These are phyloP conservation scores for Drosophila tanythrix DNA, from an alignment of 2,888 invertebrate genomes.

Conservation along the genomic window DNA sequence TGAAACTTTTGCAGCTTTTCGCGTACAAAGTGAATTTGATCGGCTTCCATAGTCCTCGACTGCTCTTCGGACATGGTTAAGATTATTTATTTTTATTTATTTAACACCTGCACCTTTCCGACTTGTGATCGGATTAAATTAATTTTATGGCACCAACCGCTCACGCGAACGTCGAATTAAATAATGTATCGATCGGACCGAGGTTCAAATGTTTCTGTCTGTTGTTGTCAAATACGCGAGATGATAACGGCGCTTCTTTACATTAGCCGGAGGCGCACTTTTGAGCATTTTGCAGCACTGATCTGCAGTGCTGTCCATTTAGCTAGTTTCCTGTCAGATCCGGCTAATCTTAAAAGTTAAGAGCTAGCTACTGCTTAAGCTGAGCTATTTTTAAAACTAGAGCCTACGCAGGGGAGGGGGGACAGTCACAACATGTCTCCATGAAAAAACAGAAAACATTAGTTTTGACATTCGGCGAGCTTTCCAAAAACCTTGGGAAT, in stretches of 20 bases:
- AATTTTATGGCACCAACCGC: conserved; percentile 29
- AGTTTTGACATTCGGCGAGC: background rate
- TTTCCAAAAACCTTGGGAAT: too few relatives aligned
- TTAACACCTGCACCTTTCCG: conserved; percentile 1
- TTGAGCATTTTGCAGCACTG: background rate
- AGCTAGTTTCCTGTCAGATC: background rate
- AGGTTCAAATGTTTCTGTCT: conserved; percentile 29
- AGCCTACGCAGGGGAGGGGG: background rate
- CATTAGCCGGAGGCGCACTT: conserved; percentile 24
- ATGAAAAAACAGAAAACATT: background rate
- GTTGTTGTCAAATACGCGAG: conserved; percentile 29
- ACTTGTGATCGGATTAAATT: background rate
- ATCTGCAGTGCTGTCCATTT: background rate
- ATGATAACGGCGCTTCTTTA: conserved; percentile 51
- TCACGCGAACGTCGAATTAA: conserved; percentile 34
- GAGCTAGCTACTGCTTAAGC: background rate
- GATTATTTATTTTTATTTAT: background rate
- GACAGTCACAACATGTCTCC: background rate
- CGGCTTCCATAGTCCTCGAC: conserved; percentile 7
- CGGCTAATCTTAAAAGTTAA: background rate
- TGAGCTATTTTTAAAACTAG: background rate
- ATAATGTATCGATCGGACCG: conserved; percentile 43
- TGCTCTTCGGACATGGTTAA: conserved; percentile 41
- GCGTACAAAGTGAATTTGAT: conserved; percentile 65
- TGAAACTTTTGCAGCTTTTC: conserved; percentile 77